These are phyloP conservation scores for Coreoperca whiteheadi DNA, from an alignment of 2,113 vertebrate genomes.

Conservation along the genomic window DNA sequence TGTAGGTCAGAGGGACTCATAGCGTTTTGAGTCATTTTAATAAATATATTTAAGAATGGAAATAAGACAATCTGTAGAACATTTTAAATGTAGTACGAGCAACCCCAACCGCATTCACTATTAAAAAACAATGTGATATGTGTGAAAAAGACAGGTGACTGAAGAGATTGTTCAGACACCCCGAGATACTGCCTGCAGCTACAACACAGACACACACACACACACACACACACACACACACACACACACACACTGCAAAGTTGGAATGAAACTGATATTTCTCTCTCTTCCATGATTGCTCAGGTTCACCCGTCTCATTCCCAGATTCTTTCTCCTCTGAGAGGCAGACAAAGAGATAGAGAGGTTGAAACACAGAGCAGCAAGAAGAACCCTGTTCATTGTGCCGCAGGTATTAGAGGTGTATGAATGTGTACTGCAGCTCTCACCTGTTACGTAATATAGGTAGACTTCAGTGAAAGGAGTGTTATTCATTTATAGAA, in stretches of 20 bases:
- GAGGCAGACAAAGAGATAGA: background rate
- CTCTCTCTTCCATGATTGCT: slow-evolving; percentile 21
- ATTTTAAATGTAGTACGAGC: no score
- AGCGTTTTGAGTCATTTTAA: background rate
- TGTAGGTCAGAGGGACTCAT: background rate
- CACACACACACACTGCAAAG: slow-evolving; percentile 21
- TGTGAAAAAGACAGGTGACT: background rate
- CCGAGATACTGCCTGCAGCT: background rate
- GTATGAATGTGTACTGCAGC: slow-evolving; percentile 1
- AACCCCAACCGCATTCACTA: background rate
- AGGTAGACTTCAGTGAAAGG: slow-evolving; percentile 9
- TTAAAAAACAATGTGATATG: background rate
- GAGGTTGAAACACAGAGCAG: slow-evolving; percentile 23
- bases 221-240: slow-evolving; percentile 1
- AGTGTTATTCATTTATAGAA: background rate
- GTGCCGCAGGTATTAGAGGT: slow-evolving; percentile 13
- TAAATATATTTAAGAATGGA: background rate
- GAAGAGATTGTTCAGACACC: background rate
- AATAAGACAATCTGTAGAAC: background rate
- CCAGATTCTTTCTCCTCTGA: slow-evolving; percentile 28
- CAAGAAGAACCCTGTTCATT: slow-evolving; percentile 23
- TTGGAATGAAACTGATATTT: slow-evolving; percentile 39
- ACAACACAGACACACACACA: slow-evolving; percentile 13
- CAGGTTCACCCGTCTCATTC: slow-evolving; percentile 7
- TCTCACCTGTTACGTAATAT: slow-evolving; percentile 26